A percentile compares a stretch with the other conserved stretches of the same genome.
Conservation (phyloP, 2,797 vertebrate species). For the Sciurus vulgaris region DNA sequence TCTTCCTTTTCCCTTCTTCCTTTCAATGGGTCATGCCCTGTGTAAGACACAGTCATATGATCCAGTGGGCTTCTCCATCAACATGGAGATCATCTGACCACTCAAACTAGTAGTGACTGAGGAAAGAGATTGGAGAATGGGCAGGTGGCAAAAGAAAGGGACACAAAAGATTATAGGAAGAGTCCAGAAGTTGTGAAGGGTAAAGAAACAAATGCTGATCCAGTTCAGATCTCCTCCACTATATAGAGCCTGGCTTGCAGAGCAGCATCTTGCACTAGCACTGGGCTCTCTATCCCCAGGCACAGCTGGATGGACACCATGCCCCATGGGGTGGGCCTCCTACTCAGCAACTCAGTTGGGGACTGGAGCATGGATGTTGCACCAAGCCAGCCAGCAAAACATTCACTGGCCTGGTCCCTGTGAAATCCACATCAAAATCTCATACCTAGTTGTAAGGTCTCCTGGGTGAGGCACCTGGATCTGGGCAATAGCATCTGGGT, state of each 20-base stretch:
- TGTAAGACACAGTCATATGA: neutral
- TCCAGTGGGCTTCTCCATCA: neutral
- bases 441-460: neutral
- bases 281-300: neutral
- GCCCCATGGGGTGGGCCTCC: neutral
- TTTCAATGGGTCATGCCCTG: neutral
- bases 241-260: neutral
- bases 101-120: neutral
- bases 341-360: neutral
- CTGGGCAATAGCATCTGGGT: neutral
- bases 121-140: neutral
- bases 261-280: neutral
- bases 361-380: neutral
- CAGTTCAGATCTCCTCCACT: neutral
- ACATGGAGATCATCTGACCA: neutral
- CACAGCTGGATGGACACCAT: neutral
- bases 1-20: neutral
- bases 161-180: neutral
- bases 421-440: neutral
- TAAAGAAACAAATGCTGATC: neutral
- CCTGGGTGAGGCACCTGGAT: neutral
- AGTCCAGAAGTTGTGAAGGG: neutral
- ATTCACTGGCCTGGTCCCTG: neutral
- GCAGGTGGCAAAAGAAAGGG: neutral
- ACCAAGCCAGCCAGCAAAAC: neutral